Evolutionary conservation across 2,797 vertebrate genomes (phyloP).

Genomic region (Buceros bicornis): DNA sequence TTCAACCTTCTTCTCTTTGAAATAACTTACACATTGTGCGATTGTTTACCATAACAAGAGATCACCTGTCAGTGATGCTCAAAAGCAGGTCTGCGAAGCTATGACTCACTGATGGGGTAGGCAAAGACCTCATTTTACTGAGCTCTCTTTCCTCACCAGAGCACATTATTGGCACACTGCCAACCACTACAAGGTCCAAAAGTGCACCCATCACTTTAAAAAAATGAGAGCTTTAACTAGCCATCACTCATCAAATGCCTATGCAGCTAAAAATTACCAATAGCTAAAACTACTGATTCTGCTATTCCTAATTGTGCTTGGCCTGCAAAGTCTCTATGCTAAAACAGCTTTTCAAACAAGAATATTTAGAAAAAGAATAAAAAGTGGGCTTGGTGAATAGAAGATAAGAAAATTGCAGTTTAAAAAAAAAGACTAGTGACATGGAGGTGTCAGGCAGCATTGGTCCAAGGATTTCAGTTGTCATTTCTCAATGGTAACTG

Average conservation of each 20-base stretch:
- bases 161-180: neutral
- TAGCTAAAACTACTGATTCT: neutral
- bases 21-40: neutral
- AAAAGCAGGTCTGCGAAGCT: neutral
- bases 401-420: neutral
- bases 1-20: neutral
- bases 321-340: neutral
- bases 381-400: neutral
- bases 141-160: neutral
- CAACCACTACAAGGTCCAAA: neutral
- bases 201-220: neutral
- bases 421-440: neutral
- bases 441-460: neutral
- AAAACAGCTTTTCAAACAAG: neutral
- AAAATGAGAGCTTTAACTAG: neutral
- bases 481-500: neutral
- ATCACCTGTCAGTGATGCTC: neutral
- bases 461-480: neutral
- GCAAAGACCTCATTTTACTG: neutral
- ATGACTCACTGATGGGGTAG: neutral
- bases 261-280: neutral
- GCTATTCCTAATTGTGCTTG: neutral
- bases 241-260: neutral
- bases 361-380: neutral
- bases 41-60: neutral